Conservation (phyloP, 2,113 vertebrate genomes). For the Coreoperca whiteheadi region DNA sequence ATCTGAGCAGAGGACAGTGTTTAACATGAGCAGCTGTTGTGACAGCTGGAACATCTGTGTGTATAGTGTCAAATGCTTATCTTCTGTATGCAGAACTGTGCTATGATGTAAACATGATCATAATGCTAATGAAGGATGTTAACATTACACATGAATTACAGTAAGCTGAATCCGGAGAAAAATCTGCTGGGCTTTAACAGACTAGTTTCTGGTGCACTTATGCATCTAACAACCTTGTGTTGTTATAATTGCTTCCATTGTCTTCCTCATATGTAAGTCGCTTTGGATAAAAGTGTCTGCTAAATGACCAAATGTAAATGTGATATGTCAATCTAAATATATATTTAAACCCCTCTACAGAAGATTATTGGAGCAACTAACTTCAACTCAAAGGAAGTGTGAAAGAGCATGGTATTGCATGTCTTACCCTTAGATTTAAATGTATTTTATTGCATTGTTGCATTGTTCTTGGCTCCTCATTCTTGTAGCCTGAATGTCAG, state of each 20-base stretch:
- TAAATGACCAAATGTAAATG: too few species aligned
- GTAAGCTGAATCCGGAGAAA: background rate
- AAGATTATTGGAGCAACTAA: slow-evolving; percentile 7
- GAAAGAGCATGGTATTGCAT: background rate
- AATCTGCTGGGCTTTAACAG: too few species aligned
- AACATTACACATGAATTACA: slow-evolving; percentile 1
- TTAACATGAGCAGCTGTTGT: slow-evolving; percentile 4
- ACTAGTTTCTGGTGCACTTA: too few species aligned
- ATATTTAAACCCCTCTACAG: background rate
- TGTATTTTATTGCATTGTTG: background rate
- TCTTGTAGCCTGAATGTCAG: background rate
- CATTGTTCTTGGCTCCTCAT: background rate
- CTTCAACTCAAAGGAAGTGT: background rate
- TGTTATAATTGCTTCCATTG: too few species aligned
- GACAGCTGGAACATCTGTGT: background rate
- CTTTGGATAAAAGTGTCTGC: too few species aligned
- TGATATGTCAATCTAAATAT: slow-evolving; percentile 13
- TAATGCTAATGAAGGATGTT: background rate
- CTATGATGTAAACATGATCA: background rate
- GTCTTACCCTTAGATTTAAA: background rate
- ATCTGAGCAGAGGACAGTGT: background rate
- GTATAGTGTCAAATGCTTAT: background rate
- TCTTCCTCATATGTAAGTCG: too few species aligned
- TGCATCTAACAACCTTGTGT: too few species aligned
- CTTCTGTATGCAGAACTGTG: background rate